Evolutionary conservation across 2,113 vertebrate genomes (phyloP).

Genomic region (Hyperopisus bebe): DNA sequence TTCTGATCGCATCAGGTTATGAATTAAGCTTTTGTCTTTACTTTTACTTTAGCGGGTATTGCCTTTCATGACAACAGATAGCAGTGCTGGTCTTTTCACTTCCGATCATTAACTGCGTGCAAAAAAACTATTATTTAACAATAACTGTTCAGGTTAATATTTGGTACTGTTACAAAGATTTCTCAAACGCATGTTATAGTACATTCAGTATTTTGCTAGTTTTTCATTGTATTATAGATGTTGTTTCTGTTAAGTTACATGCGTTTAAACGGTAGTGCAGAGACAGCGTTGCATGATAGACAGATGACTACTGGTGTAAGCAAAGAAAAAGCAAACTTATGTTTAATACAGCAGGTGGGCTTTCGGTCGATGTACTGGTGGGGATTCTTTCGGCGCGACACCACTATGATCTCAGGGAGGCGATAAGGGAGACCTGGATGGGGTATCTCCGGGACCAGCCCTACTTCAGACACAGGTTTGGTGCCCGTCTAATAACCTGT

Average conservation of each 20-base stretch:
- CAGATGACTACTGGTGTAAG: background rate
- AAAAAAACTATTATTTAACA: background rate
- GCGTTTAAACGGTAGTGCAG: background rate
- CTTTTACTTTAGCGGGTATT: background rate
- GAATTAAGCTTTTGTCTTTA: background rate
- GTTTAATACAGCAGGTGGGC: conserved; percentile 26
- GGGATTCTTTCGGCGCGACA: conserved; percentile 87
- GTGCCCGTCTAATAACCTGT: background rate
- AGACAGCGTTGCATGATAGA: background rate
- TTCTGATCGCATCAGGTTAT: background rate
- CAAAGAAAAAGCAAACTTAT: background rate
- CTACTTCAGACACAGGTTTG: conserved; percentile 70
- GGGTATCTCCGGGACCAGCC: conserved; percentile 71
- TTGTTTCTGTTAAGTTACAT: background rate
- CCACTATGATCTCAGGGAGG: conserved; percentile 74
- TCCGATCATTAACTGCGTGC: background rate
- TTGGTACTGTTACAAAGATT: background rate
- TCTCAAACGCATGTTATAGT: background rate
- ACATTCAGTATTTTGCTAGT: background rate
- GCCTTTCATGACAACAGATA: background rate
- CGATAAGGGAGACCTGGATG: conserved; percentile 86
- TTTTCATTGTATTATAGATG: background rate
- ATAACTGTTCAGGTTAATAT: background rate
- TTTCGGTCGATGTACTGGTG: conserved; percentile 75
- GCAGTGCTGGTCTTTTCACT: background rate